Evolutionary conservation across 2,888 invertebrate genomes (phyloP).

Genomic region (Nymphalis polychloros): DNA sequence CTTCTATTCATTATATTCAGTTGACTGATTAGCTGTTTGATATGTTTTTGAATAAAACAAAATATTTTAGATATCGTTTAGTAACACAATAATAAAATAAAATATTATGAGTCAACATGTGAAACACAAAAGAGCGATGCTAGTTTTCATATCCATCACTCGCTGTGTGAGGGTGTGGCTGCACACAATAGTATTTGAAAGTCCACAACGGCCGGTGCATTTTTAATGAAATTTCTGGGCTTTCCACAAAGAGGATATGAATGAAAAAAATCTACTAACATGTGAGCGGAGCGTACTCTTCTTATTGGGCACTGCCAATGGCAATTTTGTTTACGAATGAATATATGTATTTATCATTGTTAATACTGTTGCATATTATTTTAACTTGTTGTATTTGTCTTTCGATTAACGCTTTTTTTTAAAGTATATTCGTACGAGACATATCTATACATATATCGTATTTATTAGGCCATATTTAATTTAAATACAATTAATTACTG

Average conservation of each 20-base stretch:
- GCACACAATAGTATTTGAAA: slow-evolving; percentile 45
- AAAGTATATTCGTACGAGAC: no score
- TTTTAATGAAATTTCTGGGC: slow-evolving; percentile 73
- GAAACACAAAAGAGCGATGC: slow-evolving; percentile 26
- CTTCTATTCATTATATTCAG: no score
- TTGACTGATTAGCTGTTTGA: no score
- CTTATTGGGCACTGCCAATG: slow-evolving; percentile 31
- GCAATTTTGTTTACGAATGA: slow-evolving; percentile 14
- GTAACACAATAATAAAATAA: not conserved
- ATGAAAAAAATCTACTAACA: slow-evolving; percentile 59
- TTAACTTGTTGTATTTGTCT: not conserved
- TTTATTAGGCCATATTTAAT: no score
- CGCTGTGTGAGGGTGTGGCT: slow-evolving; percentile 42
- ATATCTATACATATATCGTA: not conserved
- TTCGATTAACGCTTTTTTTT: not conserved
- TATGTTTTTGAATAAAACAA: no score
- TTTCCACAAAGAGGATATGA: slow-evolving; percentile 67
- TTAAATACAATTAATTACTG: no score
- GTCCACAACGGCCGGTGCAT: slow-evolving; percentile 49
- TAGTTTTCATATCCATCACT: slow-evolving; percentile 44
- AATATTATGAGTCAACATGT: slow-evolving; percentile 1
- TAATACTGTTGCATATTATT: slow-evolving; percentile 7
- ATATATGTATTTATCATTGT: not conserved
- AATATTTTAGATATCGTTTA: not conserved
- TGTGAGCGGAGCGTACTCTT: slow-evolving; percentile 40